Percentiles rank a stretch among this genome's conserved stretches.
Evolutionary conservation across 2,797 vertebrate species (phyloP).

Genomic region (Clarias pachynema): DNA sequence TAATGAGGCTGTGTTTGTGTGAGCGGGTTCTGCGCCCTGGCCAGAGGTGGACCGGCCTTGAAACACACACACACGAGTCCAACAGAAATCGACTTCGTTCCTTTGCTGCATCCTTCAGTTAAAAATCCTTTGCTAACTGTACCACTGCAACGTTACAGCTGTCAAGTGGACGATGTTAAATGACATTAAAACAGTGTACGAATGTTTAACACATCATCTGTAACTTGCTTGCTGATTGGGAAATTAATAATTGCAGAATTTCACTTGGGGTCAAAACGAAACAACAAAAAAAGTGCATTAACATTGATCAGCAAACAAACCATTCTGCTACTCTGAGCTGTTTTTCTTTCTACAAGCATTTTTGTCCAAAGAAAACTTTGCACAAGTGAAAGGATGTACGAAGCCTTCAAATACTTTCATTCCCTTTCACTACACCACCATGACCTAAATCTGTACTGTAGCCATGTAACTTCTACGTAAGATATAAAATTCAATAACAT

Average conservation of each 20-base stretch:
- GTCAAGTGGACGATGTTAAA: background rate
- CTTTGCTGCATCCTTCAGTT: background rate
- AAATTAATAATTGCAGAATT: background rate
- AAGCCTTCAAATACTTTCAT: background rate
- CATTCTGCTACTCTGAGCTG: background rate
- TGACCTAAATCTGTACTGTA: background rate
- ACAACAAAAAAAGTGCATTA: background rate
- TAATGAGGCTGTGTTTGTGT: slow-evolving; percentile 62
- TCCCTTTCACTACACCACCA: background rate
- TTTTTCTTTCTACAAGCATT: background rate
- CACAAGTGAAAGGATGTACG: background rate
- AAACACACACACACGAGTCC: slow-evolving; percentile 53
- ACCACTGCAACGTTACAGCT: background rate
- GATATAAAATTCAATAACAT: background rate
- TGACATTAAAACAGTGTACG: background rate
- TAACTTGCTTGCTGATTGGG: background rate
- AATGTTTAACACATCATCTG: background rate
- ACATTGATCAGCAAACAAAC: too few relatives aligned
- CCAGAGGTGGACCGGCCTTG: slow-evolving; percentile 60
- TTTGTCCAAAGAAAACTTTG: background rate
- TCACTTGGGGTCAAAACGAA: background rate
- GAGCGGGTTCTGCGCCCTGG: slow-evolving; percentile 64
- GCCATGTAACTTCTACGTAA: background rate
- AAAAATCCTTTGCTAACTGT: background rate
- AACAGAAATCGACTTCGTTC: background rate